Conservation (phyloP, 1,140 invertebrate species). For the Phthorimaea operculella region DNA sequence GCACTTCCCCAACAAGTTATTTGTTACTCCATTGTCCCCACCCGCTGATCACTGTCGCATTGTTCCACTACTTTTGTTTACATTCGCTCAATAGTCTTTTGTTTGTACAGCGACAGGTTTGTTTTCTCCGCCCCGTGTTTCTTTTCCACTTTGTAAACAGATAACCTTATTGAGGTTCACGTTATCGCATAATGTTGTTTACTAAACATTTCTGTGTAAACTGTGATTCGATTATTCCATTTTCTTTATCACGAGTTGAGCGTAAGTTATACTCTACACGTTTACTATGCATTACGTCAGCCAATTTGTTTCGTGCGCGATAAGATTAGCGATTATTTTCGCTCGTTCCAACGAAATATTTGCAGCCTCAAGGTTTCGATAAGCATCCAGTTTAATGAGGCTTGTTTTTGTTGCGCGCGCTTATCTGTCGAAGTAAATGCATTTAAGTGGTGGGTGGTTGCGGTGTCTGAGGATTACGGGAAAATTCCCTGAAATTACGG, state of each 20-base stretch:
- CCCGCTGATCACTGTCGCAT: conserved; percentile 47
- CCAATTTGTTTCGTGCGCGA: not conserved
- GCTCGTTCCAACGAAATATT: conserved; percentile 1
- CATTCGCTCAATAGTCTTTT: conserved; percentile 43
- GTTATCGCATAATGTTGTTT: conserved; percentile 25
- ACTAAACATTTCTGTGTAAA: conserved; percentile 6
- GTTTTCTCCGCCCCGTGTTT: conserved; percentile 32
- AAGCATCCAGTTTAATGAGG: not conserved
- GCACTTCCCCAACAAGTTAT: conserved; percentile 49
- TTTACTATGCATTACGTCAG: conserved; percentile 6
- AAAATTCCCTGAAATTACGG: conserved; percentile 1
- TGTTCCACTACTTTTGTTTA: conserved; percentile 57
- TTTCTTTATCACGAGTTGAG: too few relatives aligned
- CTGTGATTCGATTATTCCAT: too few relatives aligned
- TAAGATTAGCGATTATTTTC: conserved; percentile 6
- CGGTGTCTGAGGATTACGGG: not conserved
- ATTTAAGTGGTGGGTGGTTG: not conserved
- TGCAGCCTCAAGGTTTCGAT: conserved; percentile 1
- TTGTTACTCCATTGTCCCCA: conserved; percentile 57
- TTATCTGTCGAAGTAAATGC: not conserved
- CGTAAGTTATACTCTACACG: too few relatives aligned
- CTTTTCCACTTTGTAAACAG: conserved; percentile 29
- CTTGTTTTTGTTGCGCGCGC: not conserved
- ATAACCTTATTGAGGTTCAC: conserved; percentile 24
- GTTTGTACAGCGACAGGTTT: conserved; percentile 35